These are phyloP conservation scores for Drosophila testacea DNA, from an alignment of 2,888 invertebrate species.

Conservation along the genomic window DNA sequence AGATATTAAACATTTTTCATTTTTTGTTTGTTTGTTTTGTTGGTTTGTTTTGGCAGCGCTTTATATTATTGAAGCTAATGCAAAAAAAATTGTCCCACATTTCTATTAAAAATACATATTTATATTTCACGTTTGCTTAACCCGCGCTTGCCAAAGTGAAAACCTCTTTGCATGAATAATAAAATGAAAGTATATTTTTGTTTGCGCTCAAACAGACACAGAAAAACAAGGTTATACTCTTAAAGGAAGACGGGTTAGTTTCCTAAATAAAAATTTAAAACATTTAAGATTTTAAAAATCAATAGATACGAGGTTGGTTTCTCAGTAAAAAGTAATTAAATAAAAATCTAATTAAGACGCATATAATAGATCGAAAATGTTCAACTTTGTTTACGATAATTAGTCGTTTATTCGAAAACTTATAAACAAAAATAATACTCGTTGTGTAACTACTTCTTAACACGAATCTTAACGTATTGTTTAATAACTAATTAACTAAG, in stretches of 20 bases:
- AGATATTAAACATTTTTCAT: slow-evolving; percentile 15
- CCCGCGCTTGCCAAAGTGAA: slow-evolving; percentile 40
- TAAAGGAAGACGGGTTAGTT: background rate
- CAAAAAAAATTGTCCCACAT: slow-evolving; percentile 74
- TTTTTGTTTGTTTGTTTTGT: background rate
- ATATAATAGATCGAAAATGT: no score
- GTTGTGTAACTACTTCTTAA: no score
- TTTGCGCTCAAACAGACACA: slow-evolving; percentile 13
- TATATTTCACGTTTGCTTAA: slow-evolving; percentile 66
- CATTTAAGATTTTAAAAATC: fast-evolving
- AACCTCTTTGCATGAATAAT: slow-evolving; percentile 67
- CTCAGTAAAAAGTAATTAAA: no score
- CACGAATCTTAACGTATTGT: no score
- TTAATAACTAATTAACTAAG: no score
- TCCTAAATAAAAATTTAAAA: background rate
- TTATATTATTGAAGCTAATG: slow-evolving; percentile 45
- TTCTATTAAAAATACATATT: slow-evolving; percentile 69
- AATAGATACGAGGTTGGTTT: background rate
- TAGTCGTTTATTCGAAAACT: no score
- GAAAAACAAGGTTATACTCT: slow-evolving; percentile 7
- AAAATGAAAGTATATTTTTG: slow-evolving; percentile 34
- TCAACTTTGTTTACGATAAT: no score
- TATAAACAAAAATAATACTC: no score
- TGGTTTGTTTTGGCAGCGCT: slow-evolving; percentile 2
- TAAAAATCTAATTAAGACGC: no score